Evolutionary conservation across 1,140 invertebrate genomes (phyloP).

Genomic region (Achatina immaculata): DNA sequence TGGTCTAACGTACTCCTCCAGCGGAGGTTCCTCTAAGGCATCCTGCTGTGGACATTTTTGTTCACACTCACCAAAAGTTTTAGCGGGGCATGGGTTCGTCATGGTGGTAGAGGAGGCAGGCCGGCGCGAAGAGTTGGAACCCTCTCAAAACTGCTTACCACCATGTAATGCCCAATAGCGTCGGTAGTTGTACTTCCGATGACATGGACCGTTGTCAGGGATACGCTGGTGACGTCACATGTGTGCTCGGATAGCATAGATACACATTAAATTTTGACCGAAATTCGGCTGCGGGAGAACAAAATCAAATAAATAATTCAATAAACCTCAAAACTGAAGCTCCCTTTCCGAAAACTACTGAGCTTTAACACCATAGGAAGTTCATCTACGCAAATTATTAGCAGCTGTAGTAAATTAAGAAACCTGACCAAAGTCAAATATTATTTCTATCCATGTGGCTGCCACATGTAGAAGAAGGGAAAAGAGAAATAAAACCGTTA

Average conservation of each 20-base stretch:
- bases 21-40: neutral
- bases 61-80: neutral
- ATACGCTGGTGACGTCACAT: neutral
- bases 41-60: neutral
- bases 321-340: too few species aligned
- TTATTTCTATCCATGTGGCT: too few species aligned
- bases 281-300: too few species aligned
- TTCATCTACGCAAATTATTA: too few species aligned
- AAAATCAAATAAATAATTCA: too few species aligned
- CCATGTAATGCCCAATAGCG: neutral
- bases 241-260: neutral
- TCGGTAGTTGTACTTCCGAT: neutral
- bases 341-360: too few species aligned
- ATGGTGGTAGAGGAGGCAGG: neutral
- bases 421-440: too few species aligned
- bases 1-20: neutral
- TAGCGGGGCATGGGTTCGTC: neutral
- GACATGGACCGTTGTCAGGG: conserved; percentile 1
- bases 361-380: too few species aligned
- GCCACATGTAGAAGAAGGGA: too few species aligned
- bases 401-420: too few species aligned
- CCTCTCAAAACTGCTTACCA: neutral
- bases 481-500: too few species aligned
- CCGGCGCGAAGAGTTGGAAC: too few species aligned
- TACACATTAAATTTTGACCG: neutral